Conservation (phyloP, 2,797 vertebrate species). For the Tauraco hartlaubi region DNA sequence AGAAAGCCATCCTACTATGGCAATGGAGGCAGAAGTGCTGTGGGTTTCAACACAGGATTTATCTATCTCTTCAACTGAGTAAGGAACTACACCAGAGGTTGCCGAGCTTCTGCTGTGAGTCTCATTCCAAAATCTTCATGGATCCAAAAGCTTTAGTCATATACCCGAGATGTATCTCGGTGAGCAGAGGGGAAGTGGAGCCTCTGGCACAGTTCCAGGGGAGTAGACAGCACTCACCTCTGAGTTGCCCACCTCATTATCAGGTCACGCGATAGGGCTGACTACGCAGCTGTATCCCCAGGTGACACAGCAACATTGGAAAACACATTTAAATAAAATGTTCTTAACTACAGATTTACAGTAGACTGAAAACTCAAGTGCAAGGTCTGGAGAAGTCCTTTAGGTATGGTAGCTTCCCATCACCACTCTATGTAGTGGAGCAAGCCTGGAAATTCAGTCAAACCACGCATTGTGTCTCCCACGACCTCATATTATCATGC, state of each 20-base stretch:
- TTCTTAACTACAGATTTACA: background rate
- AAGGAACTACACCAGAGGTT: background rate
- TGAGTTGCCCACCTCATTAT: background rate
- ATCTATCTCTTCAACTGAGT: background rate
- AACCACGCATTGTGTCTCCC: background rate
- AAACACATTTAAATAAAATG: background rate
- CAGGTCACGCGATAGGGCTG: background rate
- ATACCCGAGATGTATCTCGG: background rate
- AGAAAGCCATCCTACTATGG: background rate
- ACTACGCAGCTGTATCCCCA: background rate
- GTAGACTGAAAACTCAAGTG: background rate
- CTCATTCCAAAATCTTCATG: background rate
- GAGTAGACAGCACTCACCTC: background rate
- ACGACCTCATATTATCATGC: fast-evolving
- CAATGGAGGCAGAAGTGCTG: background rate
- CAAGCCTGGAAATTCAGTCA: background rate
- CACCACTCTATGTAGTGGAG: background rate
- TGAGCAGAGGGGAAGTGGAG: background rate
- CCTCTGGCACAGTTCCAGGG: background rate
- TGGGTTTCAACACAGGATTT: background rate
- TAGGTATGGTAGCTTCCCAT: background rate
- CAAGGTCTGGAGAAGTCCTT: background rate
- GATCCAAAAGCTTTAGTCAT: background rate
- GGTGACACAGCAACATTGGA: background rate
- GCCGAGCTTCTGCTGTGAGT: background rate